Base-by-base conservation (phyloP, 2,113 vertebrate species). In the Nettapus auritus region DNA sequence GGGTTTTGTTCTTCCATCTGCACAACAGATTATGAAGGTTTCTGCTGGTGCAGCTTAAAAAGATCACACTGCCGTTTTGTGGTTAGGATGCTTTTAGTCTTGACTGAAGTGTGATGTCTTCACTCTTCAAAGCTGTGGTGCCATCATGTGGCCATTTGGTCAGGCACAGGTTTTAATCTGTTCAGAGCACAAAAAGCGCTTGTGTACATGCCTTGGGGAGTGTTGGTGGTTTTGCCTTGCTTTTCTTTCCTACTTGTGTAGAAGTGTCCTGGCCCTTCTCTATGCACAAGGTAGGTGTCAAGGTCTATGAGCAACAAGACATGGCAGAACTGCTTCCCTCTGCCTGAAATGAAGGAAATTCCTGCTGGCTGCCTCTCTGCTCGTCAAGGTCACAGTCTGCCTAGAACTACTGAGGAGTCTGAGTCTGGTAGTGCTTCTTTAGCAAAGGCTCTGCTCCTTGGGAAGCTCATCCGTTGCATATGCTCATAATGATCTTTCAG, bases 201-300 rank as follows among this genome's bases (percentile, higher is more conserved):
- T 1, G 3, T 3, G 4, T 3, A 4, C 1, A 3, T 6, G 67
- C 33, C 23, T 59, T 8, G 11, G 9, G 36, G 33, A 85, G 25
- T 0, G 0, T 34, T 4, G 18, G 2, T 0, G 5, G 7, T 36
- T 74, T 44, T 53, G 28, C 2, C 42, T 50, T 18, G n/a, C 7
- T 11, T 42, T 48, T 31, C 0, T 5, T 5, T 22, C 22, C 69
- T 8, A 3, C 22, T 9, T 31, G 4, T 2, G 5, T 17, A 8
- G 46, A 38, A 42, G 12, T 15, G 38, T 42, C 63, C 42, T 28
- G 48, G 33, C 8, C 38, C 9, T 38, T 13, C 6, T 63, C 44
- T 52, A 44, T 38, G 9, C 20, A 13, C 28, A 23, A 5, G n/a
- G 44, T 40, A 82, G 67, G 20, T 29, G 63, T 64, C 5, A 2